A percentile compares a stretch with the other conserved stretches of the same genome.
Evolutionary conservation across 2,113 vertebrate species (phyloP).

Genomic region (Elephantulus edwardii): DNA sequence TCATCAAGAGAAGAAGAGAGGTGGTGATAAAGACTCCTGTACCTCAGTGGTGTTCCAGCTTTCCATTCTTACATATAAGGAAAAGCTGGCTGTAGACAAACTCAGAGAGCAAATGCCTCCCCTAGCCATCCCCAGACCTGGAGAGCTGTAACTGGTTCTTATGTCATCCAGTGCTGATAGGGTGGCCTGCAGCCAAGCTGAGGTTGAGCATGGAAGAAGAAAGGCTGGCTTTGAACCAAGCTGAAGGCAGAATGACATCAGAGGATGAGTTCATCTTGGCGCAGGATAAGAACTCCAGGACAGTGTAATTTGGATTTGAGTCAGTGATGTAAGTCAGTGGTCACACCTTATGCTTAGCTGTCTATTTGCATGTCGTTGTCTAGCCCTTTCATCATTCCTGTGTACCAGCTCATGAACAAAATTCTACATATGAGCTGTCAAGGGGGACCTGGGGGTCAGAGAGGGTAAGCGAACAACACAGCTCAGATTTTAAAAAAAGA

Average conservation of each 20-base stretch:
- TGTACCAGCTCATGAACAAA: not conserved
- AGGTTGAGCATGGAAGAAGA: not conserved
- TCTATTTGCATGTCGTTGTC: not conserved
- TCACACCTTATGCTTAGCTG: not conserved
- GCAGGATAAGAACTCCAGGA: not conserved
- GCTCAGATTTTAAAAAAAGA: too few species aligned
- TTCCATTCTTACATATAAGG: not conserved
- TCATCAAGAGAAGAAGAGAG: too few species aligned
- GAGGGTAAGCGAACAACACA: not conserved
- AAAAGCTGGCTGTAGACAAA: not conserved
- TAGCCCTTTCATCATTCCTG: not conserved
- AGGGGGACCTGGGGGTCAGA: not conserved
- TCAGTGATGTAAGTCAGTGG: not conserved
- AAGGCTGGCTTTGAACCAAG: not conserved
- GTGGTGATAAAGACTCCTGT: too few species aligned
- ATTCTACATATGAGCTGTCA: not conserved
- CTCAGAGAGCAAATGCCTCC: not conserved
- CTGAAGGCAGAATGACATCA: not conserved
- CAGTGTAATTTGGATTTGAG: not conserved
- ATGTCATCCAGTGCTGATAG: not conserved
- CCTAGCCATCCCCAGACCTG: fast-evolving
- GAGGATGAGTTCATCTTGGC: not conserved
- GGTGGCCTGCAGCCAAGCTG: not conserved
- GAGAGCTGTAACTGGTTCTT: not conserved
- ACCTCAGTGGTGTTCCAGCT: not conserved